Conservation (phyloP, 2,113 vertebrate species). For the Ictalurus furcatus region DNA sequence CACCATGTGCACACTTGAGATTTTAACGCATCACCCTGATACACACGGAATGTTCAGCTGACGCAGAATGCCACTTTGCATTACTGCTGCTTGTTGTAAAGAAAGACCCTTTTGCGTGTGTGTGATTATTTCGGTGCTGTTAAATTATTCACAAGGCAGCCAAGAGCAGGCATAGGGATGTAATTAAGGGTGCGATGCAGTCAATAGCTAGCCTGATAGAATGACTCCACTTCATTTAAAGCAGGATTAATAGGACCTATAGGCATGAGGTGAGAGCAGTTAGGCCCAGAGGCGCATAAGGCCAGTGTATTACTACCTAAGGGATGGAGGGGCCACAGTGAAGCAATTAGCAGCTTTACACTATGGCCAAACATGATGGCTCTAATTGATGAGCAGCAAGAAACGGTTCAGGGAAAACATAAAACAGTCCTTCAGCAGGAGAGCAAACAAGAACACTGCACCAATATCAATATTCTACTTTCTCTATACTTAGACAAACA, state of each 20-base stretch:
- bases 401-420: neutral
- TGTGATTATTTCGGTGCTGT: constrained; percentile 63
- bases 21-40: constrained; percentile 8
- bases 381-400: constrained; percentile 17
- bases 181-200: constrained; percentile 66
- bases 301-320: constrained; percentile 19
- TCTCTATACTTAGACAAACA: neutral
- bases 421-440: neutral
- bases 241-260: constrained; percentile 68
- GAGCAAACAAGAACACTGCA: neutral
- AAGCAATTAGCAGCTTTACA: constrained; percentile 40
- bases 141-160: constrained; percentile 71
- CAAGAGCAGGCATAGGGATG: constrained; percentile 63
- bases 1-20: neutral
- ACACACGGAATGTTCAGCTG: neutral
- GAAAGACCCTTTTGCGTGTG: constrained; percentile 31
- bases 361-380: constrained; percentile 12
- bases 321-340: neutral
- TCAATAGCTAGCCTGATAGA: constrained; percentile 67
- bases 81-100: constrained; percentile 26
- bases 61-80: constrained; percentile 19
- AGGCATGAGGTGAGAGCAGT: constrained; percentile 56
- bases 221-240: constrained; percentile 66
- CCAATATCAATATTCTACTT: neutral
- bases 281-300: constrained; percentile 45